Conservation (phyloP, 1,140 invertebrate species). For the Choristoneura fumiferana region DNA sequence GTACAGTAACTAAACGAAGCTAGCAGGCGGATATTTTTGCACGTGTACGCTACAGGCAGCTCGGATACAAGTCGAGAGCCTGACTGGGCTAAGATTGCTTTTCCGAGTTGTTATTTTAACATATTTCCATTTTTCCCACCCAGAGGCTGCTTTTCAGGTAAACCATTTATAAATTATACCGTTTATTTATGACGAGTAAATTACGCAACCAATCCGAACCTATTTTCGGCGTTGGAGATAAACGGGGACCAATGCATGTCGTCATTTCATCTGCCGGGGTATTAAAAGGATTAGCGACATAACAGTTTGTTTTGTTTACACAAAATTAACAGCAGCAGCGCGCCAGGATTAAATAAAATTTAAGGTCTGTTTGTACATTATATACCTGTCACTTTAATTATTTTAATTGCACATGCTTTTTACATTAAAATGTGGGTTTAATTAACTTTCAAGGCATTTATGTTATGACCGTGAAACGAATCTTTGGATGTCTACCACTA, state of each 20-base stretch:
- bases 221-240: neutral
- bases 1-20: no score
- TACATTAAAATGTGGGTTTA: no score
- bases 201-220: neutral
- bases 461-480: no score
- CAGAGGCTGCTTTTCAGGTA: neutral
- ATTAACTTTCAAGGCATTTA: no score
- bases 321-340: slow-evolving; percentile 4
- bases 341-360: no score
- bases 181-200: neutral
- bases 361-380: no score
- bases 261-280: slow-evolving; percentile 7
- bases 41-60: neutral
- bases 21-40: no score
- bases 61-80: neutral
- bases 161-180: neutral
- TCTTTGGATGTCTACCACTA: no score
- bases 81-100: neutral
- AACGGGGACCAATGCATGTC: neutral
- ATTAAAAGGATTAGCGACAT: slow-evolving; percentile 2
- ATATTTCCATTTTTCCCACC: no score
- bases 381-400: no score
- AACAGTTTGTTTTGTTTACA: slow-evolving; percentile 11
- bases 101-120: neutral
- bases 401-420: no score